phyloP scores from a whole-genome alignment of 2,797 vertebrate species.

The Luscinia luscinia region DNA sequence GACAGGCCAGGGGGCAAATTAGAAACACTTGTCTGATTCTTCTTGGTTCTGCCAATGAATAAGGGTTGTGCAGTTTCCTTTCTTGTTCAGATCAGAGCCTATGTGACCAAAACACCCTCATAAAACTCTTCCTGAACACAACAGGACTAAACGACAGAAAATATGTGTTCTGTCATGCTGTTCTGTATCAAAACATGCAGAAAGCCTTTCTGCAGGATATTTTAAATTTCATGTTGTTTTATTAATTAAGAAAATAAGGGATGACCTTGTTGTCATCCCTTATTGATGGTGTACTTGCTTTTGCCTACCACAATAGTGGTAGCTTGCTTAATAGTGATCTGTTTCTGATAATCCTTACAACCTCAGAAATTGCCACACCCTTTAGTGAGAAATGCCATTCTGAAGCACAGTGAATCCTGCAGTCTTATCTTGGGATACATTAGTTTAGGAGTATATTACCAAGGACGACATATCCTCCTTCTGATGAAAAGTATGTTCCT shows the following conservation, averaged over 20 bases:
- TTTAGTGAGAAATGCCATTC: not conserved
- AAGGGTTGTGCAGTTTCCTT: not conserved
- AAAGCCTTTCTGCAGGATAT: not conserved
- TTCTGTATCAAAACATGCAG: not conserved
- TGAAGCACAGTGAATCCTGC: not conserved
- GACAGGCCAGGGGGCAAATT: constrained; percentile 14
- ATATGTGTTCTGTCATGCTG: not conserved
- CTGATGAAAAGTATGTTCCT: constrained; percentile 91
- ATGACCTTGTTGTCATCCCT: not conserved
- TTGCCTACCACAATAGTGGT: not conserved
- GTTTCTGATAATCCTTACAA: not conserved
- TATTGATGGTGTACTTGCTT: not conserved
- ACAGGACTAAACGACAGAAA: not conserved
- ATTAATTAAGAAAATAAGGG: not conserved
- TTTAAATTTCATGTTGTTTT: not conserved
- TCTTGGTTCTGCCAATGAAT: not conserved
- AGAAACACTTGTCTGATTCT: not conserved
- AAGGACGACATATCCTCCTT: constrained; percentile 90
- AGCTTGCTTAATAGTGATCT: not conserved
- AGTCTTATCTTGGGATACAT: not conserved
- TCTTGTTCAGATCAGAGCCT: not conserved
- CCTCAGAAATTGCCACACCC: not conserved
- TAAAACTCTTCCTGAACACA: not conserved
- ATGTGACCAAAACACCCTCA: not conserved
- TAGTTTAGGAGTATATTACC: constrained; percentile 76